These are phyloP conservation scores for Brachyrhaphis roseni DNA, from an alignment of 2,797 vertebrate genomes.

Conservation along the genomic window DNA sequence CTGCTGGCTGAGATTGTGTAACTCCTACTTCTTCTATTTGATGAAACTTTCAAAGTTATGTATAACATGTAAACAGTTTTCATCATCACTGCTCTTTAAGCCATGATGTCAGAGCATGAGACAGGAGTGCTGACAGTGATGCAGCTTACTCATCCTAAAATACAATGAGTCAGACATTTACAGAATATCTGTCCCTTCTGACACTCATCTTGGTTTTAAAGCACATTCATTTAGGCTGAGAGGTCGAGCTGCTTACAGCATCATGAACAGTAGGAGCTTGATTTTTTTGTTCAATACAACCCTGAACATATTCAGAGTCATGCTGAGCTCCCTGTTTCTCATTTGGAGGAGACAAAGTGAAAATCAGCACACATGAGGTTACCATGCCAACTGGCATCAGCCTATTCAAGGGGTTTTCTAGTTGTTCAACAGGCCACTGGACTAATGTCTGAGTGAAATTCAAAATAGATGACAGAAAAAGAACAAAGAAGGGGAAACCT, in stretches of 20 bases:
- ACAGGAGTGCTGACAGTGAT: slow-evolving; percentile 11
- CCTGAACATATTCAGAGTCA: slow-evolving; percentile 16
- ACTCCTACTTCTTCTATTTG: slow-evolving; percentile 21
- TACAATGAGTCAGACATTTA: slow-evolving; percentile 10
- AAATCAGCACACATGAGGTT: slow-evolving; percentile 39
- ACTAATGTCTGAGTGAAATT: slow-evolving; percentile 50
- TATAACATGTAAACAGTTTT: neutral
- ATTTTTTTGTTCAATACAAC: slow-evolving; percentile 35
- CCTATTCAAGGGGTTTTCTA: slow-evolving; percentile 9
- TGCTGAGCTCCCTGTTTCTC: slow-evolving; percentile 3
- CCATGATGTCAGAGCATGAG: slow-evolving; percentile 16
- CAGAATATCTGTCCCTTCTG: slow-evolving; percentile 13
- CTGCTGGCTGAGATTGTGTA: slow-evolving; percentile 56
- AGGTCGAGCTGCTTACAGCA: slow-evolving; percentile 13
- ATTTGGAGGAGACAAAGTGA: slow-evolving; percentile 16
- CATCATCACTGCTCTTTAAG: slow-evolving; percentile 10
- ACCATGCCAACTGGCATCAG: slow-evolving; percentile 50
- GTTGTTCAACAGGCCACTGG: slow-evolving; percentile 37
- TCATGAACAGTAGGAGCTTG: slow-evolving; percentile 43
- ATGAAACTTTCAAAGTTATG: slow-evolving; percentile 16
- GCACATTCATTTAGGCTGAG: neutral
- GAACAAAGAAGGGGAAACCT: slow-evolving; percentile 64
- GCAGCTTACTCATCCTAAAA: slow-evolving; percentile 25
- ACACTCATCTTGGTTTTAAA: neutral
- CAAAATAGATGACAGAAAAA: slow-evolving; percentile 27